Evolutionary conservation across 2,113 vertebrate genomes (phyloP), one percentile per base, ranked within the genome.

Genomic region (Aramus guarauna): DNA sequence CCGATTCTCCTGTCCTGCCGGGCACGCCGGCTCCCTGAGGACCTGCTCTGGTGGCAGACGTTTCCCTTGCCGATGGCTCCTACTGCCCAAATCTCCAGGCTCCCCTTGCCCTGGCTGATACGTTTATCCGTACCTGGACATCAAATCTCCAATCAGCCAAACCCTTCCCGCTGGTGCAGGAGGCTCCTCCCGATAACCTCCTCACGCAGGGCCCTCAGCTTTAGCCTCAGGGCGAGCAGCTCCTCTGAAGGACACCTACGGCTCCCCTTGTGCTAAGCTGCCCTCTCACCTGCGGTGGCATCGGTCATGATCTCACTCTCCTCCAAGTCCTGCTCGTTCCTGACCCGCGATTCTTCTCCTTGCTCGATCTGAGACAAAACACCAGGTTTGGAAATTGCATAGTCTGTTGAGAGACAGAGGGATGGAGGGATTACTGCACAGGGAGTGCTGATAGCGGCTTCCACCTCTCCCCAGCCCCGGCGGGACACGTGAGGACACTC

Each of bases 311-410:
- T 90, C 72, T 98, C 98, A 0, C 98, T 98, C 81, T 98, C 98
- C 77, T 98, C 98, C 6, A 98, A 96, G 85, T 98, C 98, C 67
- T 97, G 98, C 84, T 97, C 97, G 2, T 97, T 98, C 85, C 97
- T 93, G 87, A 76, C 59, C 64, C 55, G 87, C 0, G 96, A 24
- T 21, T 97, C 97, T 50, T 98, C 97, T 32, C 97, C 97, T 14
- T 97, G 97, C 85, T 98, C 98, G 17, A 97, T 97, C 96, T 98
- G 98, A 22, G 98, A 98, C 97, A 98, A 91, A 62, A 98, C 97
- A 48, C 98, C 98, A 3, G 98, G 98, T 86, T 98, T 98, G 94
- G 98, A 98, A 90, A 98, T 98, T 66, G 98, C 98, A 96, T 98
- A 98, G 96, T 98, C 98, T 98, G 96, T 67, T 14, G 68, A 90